These are phyloP conservation scores for Dicaeum eximium DNA, from an alignment of 2,113 vertebrate genomes.

Conservation along the genomic window DNA sequence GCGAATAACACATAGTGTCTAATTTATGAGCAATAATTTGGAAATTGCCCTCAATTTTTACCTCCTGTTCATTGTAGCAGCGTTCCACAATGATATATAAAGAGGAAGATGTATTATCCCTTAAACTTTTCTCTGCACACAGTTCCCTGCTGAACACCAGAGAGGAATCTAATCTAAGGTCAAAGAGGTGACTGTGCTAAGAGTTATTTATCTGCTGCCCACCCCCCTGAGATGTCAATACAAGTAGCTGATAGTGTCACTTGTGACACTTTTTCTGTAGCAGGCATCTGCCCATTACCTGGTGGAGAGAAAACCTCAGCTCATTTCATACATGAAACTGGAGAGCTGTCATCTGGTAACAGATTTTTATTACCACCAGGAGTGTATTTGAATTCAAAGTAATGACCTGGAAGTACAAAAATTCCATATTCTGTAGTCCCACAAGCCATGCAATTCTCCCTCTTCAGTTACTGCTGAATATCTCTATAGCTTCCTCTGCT, in stretches of 20 bases:
- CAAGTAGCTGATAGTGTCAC: neutral
- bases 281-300: constrained; percentile 9
- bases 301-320: constrained; percentile 1
- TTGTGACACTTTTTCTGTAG: neutral
- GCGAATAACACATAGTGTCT: neutral
- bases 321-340: neutral
- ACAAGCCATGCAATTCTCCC: neutral
- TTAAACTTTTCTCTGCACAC: neutral
- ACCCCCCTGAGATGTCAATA: neutral
- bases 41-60: neutral
- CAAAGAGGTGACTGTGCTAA: neutral
- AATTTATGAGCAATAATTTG: neutral
- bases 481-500: neutral
- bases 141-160: neutral
- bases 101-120: neutral
- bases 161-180: neutral
- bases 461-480: constrained; percentile 27
- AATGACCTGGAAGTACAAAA: constrained; percentile 46
- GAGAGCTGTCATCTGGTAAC: constrained; percentile 39
- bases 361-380: constrained; percentile 42
- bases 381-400: constrained; percentile 35
- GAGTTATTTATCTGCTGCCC: neutral
- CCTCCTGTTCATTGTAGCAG: neutral
- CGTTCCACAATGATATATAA: neutral
- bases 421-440: constrained; percentile 48